Base-by-base conservation (phyloP, 2,113 vertebrate species). In the Carettochelys insculpta region DNA sequence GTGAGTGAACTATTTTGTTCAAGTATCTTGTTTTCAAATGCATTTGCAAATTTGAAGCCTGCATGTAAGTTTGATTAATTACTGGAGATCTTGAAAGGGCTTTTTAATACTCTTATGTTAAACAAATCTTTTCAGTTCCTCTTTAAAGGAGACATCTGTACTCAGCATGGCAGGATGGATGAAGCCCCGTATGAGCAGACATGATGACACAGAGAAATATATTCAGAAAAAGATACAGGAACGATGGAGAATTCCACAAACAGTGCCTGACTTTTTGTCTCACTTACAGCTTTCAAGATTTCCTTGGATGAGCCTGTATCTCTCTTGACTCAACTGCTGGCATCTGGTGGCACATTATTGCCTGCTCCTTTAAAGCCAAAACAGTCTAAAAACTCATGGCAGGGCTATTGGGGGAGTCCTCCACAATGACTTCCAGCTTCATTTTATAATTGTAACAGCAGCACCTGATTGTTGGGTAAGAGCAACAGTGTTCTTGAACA, bases 61-160 rank as follows among this genome's bases (percentile, higher is more conserved):
- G 86, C 90, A 92, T 1, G 14, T 81, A 94, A 87, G 16, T 61
- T 3, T 97, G 96, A 96, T 97, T 95, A 94, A 97, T 97, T 92
- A 83, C 94, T 87, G 52, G 54, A 43, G 88, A 93, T 89, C 89
- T 94, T 91, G 90, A 86, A 93, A 83, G 65, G 83, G 75, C 52
- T 82, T 71, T 51, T 52, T 3, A 95, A 95, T 87, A 91, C 75
- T 45, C 84, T 80, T 97, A 96, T 95, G 96, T 96, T 97, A 96
- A 96, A 96, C 94, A 96, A 93, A 95, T 94, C 86, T 92, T 85
- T 92, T 93, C 93, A 0, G 82, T 94, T 96, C 93, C 95, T 95
- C 93, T 96, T 96, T 97, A 96, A 97, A 96, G 93, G 94, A 96
- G 94, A 93, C 95, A 96, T 96, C 96, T 96, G 95, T 90, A 94